Base-by-base conservation (phyloP, 2,113 vertebrate species). In the Brachyhypopomus occidentalis region DNA sequence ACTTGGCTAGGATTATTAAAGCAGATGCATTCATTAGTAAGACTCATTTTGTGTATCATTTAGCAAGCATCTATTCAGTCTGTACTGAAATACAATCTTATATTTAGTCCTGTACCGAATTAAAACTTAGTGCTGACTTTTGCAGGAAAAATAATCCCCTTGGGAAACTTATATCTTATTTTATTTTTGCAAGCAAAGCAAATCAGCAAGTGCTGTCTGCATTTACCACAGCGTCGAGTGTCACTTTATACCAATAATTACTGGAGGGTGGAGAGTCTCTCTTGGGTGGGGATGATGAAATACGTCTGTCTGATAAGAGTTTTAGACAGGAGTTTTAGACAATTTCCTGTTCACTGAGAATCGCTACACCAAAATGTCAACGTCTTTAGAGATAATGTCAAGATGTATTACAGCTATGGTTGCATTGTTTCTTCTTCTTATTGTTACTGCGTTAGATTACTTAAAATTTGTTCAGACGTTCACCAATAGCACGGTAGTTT, bases 181-280 rank as follows among this genome's bases (percentile, higher is more conserved):
- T 78, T 69, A 56, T 69, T 67, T 30, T 23, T 63, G 16, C 36
- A 38, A 19, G 20, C 73, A 62, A 36, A 17, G 58, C n/a, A 75
- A 41, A 20, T 30, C n/a, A 41, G 38, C 17, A 62, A 45, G 36
- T 62, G 34, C 58, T n/a, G 48, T n/a, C 22, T 38, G 27, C 48
- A 17, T 22, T 38, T 70, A 38, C 22, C 36, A 14, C 23, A n/a
- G 22, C 6, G 70, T 59, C 3, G 23, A 38, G 9, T n/a, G 38
- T 78, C 52, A 59, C 14, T 41, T 70, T 8, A 2, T 9, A 6
- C 23, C 34, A 67, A 12, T 58, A 56, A 23, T 22, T 5, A 36
- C 25, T 17, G 30, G 12, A 23, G 30, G 48, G 27, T 17, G 20
- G 20, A 36, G 52, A 22, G 19, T n/a, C 41, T 79, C 23, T 27